Evolutionary conservation across 1,140 invertebrate species (phyloP).

Genomic region (Himalopsyche phryganea): DNA sequence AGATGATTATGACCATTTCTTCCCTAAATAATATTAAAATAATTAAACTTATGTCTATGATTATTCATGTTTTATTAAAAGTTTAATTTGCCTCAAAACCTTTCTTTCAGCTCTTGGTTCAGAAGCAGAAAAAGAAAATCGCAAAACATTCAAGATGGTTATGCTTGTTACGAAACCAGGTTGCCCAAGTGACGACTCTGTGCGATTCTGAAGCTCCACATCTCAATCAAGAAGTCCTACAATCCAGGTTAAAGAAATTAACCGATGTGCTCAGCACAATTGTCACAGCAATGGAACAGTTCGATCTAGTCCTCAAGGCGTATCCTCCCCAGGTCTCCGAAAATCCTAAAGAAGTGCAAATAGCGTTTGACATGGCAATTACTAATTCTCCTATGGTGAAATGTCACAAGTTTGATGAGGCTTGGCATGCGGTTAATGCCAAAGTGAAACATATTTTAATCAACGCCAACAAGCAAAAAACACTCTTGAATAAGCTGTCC

Average conservation of each 20-base stretch:
- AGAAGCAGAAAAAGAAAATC: slow-evolving; percentile 52
- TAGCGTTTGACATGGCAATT: slow-evolving; percentile 42
- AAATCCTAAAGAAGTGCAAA: slow-evolving; percentile 19
- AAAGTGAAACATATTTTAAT: slow-evolving; percentile 45
- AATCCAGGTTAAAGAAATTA: slow-evolving; percentile 39
- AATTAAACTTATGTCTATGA: too few species aligned
- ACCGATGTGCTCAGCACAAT: slow-evolving; percentile 51
- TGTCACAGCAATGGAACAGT: slow-evolving; percentile 56
- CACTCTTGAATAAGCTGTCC: slow-evolving; percentile 41
- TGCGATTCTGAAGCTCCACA: slow-evolving; percentile 41
- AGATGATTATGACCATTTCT: too few species aligned
- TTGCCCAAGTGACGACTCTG: slow-evolving; percentile 43
- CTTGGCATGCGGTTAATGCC: slow-evolving; percentile 49
- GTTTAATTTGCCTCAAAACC: neutral
- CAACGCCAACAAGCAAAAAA: slow-evolving; percentile 46
- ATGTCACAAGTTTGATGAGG: slow-evolving; percentile 49
- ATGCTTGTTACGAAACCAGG: slow-evolving; percentile 46
- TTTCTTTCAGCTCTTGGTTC: slow-evolving; percentile 47
- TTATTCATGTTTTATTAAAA: too few species aligned
- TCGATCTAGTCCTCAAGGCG: slow-evolving; percentile 57
- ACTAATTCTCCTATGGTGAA: slow-evolving; percentile 48
- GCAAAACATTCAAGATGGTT: slow-evolving; percentile 49
- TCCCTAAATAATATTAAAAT: too few species aligned
- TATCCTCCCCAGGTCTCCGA: slow-evolving; percentile 50
- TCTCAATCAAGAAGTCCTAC: slow-evolving; percentile 38